phyloP scores from a whole-genome alignment of 2,113 vertebrate genomes.

The Laticauda laticaudata region DNA sequence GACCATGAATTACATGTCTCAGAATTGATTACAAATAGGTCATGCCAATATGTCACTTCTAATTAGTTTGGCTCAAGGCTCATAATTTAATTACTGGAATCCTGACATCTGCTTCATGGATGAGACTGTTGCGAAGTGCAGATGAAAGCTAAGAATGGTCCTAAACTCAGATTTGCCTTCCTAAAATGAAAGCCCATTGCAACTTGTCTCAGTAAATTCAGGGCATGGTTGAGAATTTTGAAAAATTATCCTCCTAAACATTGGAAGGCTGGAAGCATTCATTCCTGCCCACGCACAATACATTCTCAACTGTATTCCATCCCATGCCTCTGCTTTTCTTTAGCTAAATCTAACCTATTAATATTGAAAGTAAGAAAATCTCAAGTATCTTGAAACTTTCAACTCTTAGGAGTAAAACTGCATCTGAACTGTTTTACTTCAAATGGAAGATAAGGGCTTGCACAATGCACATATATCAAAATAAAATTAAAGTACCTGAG shows the following conservation, averaged over 20 bases:
- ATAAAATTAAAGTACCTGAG: background rate
- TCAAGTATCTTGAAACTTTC: background rate
- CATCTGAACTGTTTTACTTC: background rate
- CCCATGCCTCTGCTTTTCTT: background rate
- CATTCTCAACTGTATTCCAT: background rate
- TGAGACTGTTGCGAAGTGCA: background rate
- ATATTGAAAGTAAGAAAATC: background rate
- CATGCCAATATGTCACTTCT: too few relatives aligned
- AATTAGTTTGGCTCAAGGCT: too few relatives aligned
- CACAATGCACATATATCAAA: background rate
- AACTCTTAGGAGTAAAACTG: background rate
- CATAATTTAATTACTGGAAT: too few relatives aligned
- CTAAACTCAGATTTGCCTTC: constrained; percentile 6
- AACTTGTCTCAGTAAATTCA: background rate
- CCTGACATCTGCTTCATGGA: background rate
- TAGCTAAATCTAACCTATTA: background rate
- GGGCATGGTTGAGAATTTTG: background rate
- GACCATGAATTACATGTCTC: too few relatives aligned
- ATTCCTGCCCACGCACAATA: background rate
- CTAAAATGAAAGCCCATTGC: background rate
- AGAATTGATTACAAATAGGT: too few relatives aligned
- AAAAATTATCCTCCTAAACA: background rate
- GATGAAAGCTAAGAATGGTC: background rate
- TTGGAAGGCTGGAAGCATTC: background rate
- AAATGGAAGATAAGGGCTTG: background rate